Evolutionary conservation across 2,888 invertebrate genomes (phyloP).

Genomic region (Cheilosia impressa): DNA sequence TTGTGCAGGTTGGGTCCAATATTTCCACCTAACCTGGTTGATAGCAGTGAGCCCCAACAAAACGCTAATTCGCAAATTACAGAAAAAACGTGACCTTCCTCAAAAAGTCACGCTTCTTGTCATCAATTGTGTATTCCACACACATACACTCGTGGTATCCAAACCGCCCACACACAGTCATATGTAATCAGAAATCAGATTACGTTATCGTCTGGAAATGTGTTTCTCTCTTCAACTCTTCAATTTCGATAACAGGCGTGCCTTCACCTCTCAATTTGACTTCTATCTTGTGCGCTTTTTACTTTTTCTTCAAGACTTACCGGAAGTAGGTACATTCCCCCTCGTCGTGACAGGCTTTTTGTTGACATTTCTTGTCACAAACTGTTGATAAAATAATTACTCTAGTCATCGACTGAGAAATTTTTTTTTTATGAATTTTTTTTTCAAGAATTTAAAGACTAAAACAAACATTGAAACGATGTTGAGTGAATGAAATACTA

Average conservation of each 20-base stretch:
- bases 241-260: constrained; percentile 10
- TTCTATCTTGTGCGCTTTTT: background rate
- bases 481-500: constrained; percentile 33
- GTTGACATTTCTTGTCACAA: background rate
- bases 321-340: background rate
- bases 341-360: background rate
- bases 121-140: constrained; percentile 17
- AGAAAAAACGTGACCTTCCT: constrained; percentile 65
- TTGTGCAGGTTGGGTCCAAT: too few species aligned
- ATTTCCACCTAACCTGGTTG: background rate
- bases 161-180: constrained; percentile 35
- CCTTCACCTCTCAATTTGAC: constrained; percentile 25
- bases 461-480: constrained; percentile 16
- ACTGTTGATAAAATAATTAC: constrained; percentile 14
- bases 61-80: constrained; percentile 3
- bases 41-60: background rate
- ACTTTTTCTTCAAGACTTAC: background rate
- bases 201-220: constrained; percentile 69
- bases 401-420: background rate
- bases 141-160: background rate
- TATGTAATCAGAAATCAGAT: constrained; percentile 50
- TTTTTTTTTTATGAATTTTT: background rate
- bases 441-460: background rate
- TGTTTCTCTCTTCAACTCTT: constrained; percentile 27
- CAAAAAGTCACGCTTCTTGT: constrained; percentile 32